Base-by-base conservation (phyloP, 2,888 invertebrate genomes). In the Mellilla xanthometata region DNA sequence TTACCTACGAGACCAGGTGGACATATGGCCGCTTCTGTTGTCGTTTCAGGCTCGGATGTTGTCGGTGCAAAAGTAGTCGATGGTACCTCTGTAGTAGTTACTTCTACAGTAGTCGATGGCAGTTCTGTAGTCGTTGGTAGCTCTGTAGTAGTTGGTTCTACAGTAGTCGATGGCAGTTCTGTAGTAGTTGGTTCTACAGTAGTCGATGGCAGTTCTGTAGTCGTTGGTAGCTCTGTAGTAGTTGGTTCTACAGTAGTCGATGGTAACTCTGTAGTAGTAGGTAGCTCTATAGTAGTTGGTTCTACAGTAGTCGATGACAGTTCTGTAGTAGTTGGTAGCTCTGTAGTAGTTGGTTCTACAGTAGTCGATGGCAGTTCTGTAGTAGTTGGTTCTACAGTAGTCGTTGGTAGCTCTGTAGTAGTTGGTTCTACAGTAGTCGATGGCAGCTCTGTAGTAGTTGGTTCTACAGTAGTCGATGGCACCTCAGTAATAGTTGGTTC, bases 1-100 rank as follows among this genome's bases (percentile, higher is more conserved):
- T 28, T 36, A 36, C 36, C 46, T 22, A 47, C 6, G 5, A 36
- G n/a, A 1, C 32, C 46, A 3, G 40, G 36, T n/a, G 36, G 40
- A 9, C 46, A 47, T 5, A 36, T 8, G 2, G 5, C 13, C 2
- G 36, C 2, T 1, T 12, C 2, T 19, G 15, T 6, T 1, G 15
- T 19, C 6, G 15, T 19, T 6, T 19, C 15, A 19, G 6, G 3
- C 15, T 19, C 15, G 19, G 39, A n/a, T 7, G 39, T 30, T 5
- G 40, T 41, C 1, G 36, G n/a, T 6, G 12, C 34, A 1, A 45
- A 6, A 2, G 42, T 43, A 0, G 36, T 24, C 8, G 24, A n/a
- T n/a, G n/a, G n/a, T n/a, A n/a, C n/a, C n/a, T n/a, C n/a, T n/a
- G n/a, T n/a, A n/a, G n/a, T n/a, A n/a, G n/a, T n/a, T n/a, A n/a